Percentiles rank a stretch among this genome's conserved stretches.
Conservation (phyloP, 2,888 invertebrate genomes). For the Vanessa cardui region DNA sequence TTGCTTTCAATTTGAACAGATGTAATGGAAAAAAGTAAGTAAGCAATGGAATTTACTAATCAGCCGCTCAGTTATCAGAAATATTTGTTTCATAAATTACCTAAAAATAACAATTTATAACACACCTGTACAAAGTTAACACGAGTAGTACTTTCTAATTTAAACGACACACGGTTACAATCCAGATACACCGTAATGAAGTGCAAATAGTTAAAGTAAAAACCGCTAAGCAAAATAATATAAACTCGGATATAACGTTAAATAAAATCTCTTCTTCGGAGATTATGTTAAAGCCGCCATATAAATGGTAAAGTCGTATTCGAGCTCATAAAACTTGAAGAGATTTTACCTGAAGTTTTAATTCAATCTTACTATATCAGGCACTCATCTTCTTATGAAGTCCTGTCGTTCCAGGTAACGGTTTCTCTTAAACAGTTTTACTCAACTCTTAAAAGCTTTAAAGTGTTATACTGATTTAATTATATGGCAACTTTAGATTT, state of each 20-base stretch:
- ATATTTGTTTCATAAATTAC: too few relatives aligned
- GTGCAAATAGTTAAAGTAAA: neutral
- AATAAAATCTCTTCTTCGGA: conserved; percentile 37
- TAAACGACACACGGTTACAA: too few relatives aligned
- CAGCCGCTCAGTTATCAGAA: too few relatives aligned
- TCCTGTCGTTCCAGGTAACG: conserved; percentile 30
- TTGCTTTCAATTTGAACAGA: too few relatives aligned
- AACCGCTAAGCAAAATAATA: neutral
- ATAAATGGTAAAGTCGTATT: conserved; percentile 62
- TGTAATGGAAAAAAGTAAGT: too few relatives aligned
- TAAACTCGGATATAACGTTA: neutral
- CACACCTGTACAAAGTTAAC: too few relatives aligned
- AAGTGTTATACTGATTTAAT: neutral
- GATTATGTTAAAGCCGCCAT: conserved; percentile 68
- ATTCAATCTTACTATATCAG: conserved; percentile 49
- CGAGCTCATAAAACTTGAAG: conserved; percentile 58
- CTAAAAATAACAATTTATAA: too few relatives aligned
- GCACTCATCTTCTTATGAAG: conserved; percentile 28
- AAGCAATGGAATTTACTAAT: too few relatives aligned
- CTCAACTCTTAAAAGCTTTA: neutral
- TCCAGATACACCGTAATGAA: too few relatives aligned
- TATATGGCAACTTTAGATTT: neutral
- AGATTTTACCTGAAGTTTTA: conserved; percentile 50
- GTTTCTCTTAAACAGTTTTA: conserved; percentile 19
- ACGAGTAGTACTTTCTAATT: too few relatives aligned